phyloP scores from a whole-genome alignment of 1,140 invertebrate species.

The Camponotus floridanus region DNA sequence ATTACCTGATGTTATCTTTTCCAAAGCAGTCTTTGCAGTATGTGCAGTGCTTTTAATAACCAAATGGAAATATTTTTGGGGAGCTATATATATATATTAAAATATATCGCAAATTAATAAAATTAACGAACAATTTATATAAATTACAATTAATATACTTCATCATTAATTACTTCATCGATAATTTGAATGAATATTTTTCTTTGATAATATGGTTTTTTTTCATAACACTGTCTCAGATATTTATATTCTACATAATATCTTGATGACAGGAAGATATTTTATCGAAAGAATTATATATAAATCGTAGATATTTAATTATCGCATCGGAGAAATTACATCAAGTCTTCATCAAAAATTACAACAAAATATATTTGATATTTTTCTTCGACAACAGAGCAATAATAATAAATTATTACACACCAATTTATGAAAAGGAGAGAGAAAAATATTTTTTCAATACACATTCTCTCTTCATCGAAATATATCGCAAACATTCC shows the following conservation, averaged over 20 bases:
- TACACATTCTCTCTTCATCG: neutral
- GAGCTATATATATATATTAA: neutral
- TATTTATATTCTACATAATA: no score
- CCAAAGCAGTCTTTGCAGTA: neutral
- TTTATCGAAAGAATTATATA: no score
- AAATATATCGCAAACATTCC: constrained; percentile 25
- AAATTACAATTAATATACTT: neutral
- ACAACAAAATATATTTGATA: no score
- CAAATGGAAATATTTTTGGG: neutral
- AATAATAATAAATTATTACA: no score
- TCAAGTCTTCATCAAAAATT: no score
- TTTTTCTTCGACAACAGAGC: no score
- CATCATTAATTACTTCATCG: neutral
- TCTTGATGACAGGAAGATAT: no score
- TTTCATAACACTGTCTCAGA: no score
- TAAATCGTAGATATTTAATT: no score
- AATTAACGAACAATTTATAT: constrained; percentile 6
- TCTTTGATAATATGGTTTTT: neutral
- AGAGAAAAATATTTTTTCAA: neutral
- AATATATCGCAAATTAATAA: constrained; percentile 10
- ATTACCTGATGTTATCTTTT: neutral
- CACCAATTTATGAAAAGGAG: neutral
- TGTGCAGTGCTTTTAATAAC: neutral
- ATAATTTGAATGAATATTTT: neutral
- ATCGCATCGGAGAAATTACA: no score